phyloP scores from a whole-genome alignment of 37 sponge, comb jelly and placozoan genomes.

The Spongilla lacustris region DNA sequence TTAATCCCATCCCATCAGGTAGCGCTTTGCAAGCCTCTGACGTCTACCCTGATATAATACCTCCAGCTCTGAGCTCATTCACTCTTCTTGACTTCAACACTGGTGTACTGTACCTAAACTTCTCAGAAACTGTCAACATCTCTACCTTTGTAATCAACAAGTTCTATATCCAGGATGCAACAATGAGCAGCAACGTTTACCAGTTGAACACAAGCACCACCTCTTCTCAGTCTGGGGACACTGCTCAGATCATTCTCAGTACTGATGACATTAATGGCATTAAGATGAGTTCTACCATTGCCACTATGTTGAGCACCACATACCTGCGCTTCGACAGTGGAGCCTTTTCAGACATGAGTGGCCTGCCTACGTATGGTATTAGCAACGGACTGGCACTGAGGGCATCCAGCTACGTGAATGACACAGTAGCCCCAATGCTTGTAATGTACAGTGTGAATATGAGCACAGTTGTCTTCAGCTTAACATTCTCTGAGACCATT shows the following conservation, averaged over 20 bases:
- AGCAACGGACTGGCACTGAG: conserved; percentile 59
- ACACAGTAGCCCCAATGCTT: conserved; percentile 61
- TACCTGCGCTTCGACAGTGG: conserved; percentile 60
- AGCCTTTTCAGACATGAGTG: conserved; percentile 69
- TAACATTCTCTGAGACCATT: conserved; percentile 82
- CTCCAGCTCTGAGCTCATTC: conserved; percentile 71
- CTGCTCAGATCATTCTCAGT: conserved; percentile 52
- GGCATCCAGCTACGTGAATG: conserved; percentile 38
- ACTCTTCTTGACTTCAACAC: conserved; percentile 68
- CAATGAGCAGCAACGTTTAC: conserved; percentile 26
- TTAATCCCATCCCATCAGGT: conserved; percentile 32
- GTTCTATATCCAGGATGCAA: conserved; percentile 54
- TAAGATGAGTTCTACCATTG: conserved; percentile 75
- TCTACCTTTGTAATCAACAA: conserved; percentile 30
- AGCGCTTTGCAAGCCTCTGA: conserved; percentile 40
- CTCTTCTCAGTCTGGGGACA: conserved; percentile 18
- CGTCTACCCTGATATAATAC: conserved; percentile 68
- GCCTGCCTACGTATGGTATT: conserved; percentile 55
- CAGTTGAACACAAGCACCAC: conserved; percentile 36
- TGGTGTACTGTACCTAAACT: conserved; percentile 59
- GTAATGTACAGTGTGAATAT: conserved; percentile 63
- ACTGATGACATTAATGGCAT: conserved; percentile 76
- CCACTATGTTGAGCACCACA: conserved; percentile 47
- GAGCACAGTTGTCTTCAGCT: conserved; percentile 54
- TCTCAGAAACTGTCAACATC: conserved; percentile 77